A percentile compares a stretch with the other conserved stretches of the same genome.
Evolutionary conservation across 2,113 vertebrate genomes (phyloP).

Genomic region (Gopherus flavomarginatus): DNA sequence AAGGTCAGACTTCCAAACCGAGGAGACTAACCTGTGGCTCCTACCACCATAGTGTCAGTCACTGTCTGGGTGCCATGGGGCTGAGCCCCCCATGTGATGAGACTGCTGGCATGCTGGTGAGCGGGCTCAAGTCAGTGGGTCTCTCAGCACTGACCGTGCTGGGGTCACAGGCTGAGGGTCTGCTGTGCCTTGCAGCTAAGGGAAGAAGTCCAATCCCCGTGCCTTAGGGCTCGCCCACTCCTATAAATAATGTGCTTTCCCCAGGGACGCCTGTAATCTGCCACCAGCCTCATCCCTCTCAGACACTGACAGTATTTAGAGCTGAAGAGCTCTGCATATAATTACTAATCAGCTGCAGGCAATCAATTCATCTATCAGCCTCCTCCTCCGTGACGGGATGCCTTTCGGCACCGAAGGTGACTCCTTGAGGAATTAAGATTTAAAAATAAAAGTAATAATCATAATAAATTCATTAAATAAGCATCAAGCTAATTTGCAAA

Average conservation of each 20-base stretch:
- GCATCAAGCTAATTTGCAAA: conserved; percentile 53
- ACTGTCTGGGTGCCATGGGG: neutral
- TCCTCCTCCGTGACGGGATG: conserved; percentile 13
- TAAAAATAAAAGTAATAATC: conserved; percentile 64
- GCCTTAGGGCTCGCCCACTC: accelerated
- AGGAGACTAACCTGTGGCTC: neutral
- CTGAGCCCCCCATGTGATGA: neutral
- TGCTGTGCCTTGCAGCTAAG: neutral
- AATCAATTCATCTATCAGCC: conserved; percentile 62
- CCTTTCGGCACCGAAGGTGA: conserved; percentile 77
- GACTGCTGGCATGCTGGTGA: neutral
- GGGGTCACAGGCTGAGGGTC: neutral
- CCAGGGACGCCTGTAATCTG: neutral
- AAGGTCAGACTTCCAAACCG: neutral
- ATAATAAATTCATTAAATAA: conserved; percentile 55
- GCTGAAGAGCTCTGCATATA: conserved; percentile 21
- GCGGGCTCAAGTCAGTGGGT: neutral
- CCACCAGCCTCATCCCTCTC: neutral
- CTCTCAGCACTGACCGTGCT: neutral
- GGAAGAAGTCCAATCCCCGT: neutral
- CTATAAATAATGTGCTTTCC: neutral
- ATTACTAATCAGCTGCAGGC: conserved; percentile 80
- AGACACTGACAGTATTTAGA: conserved; percentile 6
- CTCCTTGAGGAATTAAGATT: conserved; percentile 75
- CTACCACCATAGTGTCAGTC: neutral